phyloP scores from a whole-genome alignment of 2,113 vertebrate genomes.

The Austrofundulus limnaeus region DNA sequence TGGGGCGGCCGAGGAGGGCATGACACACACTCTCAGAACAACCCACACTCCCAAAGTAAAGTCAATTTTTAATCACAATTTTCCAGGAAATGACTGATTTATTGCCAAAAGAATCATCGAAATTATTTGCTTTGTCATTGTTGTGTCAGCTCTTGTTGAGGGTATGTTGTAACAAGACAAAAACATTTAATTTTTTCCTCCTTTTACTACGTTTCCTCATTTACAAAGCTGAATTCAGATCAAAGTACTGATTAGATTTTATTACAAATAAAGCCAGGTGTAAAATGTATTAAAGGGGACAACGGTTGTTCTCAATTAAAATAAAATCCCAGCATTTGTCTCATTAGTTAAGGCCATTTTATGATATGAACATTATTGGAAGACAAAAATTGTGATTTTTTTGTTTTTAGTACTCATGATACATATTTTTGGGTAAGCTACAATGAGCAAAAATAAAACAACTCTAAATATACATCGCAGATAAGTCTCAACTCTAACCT shows the following conservation, averaged over 20 bases:
- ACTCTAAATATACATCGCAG: not conserved
- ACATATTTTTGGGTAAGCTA: no score
- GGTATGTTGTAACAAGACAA: not conserved
- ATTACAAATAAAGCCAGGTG: no score
- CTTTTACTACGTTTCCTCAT: not conserved
- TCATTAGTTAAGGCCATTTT: conserved; percentile 10
- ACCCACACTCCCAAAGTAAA: not conserved
- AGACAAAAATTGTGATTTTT: conserved; percentile 40
- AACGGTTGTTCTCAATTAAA: not conserved
- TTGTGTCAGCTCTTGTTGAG: not conserved
- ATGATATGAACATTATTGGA: conserved; percentile 42
- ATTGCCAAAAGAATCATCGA: not conserved
- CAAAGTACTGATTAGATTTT: not conserved
- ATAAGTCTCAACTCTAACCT: not conserved
- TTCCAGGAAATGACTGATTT: not conserved
- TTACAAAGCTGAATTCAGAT: not conserved
- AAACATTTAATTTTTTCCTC: not conserved
- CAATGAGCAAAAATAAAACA: not conserved
- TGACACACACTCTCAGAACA: not conserved
- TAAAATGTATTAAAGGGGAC: no score
- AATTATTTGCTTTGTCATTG: not conserved
- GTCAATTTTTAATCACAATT: not conserved
- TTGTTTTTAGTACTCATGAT: not conserved
- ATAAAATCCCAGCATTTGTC: not conserved
- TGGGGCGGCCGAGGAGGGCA: no score